These are phyloP conservation scores for Erpobdella octoculata DNA, from an alignment of 2,888 invertebrate species.

Conservation along the genomic window DNA sequence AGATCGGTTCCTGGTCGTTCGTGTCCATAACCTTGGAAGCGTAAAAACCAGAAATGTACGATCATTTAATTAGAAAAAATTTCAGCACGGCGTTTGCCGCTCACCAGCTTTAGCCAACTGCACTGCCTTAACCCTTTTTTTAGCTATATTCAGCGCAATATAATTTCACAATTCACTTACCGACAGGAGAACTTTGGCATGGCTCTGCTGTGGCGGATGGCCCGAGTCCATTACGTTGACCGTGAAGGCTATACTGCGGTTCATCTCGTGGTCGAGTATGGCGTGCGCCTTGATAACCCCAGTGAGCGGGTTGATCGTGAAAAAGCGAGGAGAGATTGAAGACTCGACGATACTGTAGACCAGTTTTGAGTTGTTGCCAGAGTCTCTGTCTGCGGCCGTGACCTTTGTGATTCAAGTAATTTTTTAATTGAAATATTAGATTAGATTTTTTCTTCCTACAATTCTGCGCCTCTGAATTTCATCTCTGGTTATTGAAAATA, in stretches of 20 bases:
- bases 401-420: no score
- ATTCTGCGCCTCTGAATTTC: no score
- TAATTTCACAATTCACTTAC: neutral
- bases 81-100: neutral
- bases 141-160: no score
- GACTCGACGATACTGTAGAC: constrained; percentile 24
- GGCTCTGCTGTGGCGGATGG: neutral
- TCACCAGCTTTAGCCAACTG: neutral
- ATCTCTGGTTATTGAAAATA: no score
- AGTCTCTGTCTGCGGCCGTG: constrained; percentile 25
- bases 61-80: neutral
- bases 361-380: constrained; percentile 20
- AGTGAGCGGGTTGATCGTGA: constrained; percentile 3
- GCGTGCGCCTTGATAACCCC: constrained; percentile 20
- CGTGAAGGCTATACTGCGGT: constrained; percentile 16
- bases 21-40: constrained; percentile 30
- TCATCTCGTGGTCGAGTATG: constrained; percentile 26
- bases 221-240: constrained; percentile 25
- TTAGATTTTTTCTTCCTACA: no score
- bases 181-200: neutral
- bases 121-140: no score
- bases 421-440: no score
- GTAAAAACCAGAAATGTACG: constrained; percentile 15
- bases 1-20: constrained; percentile 36
- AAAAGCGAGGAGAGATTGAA: neutral